phyloP scores from a whole-genome alignment of 2,797 vertebrate genomes.

The Mormyrops attenuatus region DNA sequence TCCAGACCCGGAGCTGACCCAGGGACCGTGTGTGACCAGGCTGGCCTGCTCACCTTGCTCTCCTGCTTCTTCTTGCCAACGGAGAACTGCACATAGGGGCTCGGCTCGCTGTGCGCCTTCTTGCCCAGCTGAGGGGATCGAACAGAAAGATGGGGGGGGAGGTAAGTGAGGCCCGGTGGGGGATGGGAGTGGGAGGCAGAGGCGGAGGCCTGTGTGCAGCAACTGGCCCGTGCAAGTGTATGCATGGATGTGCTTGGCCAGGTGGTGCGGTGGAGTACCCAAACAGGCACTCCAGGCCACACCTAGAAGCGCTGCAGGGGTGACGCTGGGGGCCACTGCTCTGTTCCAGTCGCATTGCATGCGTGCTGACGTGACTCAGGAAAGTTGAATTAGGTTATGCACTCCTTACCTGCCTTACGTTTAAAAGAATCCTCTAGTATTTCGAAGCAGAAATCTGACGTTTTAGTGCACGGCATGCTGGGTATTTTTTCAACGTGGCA shows the following conservation, averaged over 20 bases:
- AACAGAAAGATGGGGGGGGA: not conserved
- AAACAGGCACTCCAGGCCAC: not conserved
- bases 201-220: not conserved
- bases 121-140: constrained; percentile 71
- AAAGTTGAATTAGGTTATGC: not conserved
- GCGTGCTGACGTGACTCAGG: not conserved
- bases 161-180: not conserved
- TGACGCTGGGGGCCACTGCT: not conserved
- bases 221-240: not conserved
- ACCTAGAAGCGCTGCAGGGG: not conserved
- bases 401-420: not conserved
- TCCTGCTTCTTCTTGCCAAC: constrained; percentile 81
- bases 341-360: not conserved
- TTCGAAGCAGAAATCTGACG: not conserved
- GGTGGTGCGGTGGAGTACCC: not conserved
- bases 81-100: constrained; percentile 80
- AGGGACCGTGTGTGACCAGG: not conserved
- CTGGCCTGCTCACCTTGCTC: constrained; percentile 77
- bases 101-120: constrained; percentile 88
- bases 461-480: not conserved
- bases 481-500: not conserved
- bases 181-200: not conserved
- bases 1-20: not conserved
- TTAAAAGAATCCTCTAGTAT: not conserved
- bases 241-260: not conserved